These are phyloP conservation scores for Hartigia nigra DNA, from an alignment of 2,888 invertebrate species.

Conservation along the genomic window DNA sequence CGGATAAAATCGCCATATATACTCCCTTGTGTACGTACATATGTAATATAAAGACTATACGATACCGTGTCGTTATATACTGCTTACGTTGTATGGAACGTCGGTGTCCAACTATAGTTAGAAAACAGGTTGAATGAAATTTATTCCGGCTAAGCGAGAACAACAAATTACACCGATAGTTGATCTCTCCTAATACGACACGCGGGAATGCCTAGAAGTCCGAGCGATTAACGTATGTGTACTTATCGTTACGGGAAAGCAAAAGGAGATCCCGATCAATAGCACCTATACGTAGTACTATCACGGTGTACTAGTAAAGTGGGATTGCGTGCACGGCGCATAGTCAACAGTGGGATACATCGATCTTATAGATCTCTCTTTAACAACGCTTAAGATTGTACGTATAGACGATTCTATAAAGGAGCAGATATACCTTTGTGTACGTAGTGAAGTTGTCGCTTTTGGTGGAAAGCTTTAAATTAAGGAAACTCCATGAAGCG, in stretches of 20 bases:
- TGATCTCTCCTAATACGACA: conserved; percentile 63
- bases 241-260: not conserved
- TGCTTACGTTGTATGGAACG: not conserved
- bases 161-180: conserved; percentile 63
- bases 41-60: not conserved
- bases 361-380: not conserved
- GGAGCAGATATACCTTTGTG: not conserved
- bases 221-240: conserved; percentile 32
- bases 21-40: not conserved
- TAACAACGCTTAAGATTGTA: not conserved
- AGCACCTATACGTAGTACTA: not conserved
- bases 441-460: not conserved
- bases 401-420: not conserved
- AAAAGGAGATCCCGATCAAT: not conserved
- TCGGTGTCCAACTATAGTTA: conserved; percentile 6
- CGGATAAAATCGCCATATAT: not conserved
- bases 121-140: conserved; percentile 57
- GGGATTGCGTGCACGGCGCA: not conserved
- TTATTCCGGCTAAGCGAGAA: conserved; percentile 62
- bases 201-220: conserved; percentile 53
- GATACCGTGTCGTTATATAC: not conserved
- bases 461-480: not conserved
- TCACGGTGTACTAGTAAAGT: not conserved
- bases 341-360: not conserved
- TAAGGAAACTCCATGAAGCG: conserved; percentile 1